Evolutionary conservation across 2,888 invertebrate species (phyloP).

Genomic region (Steromphala cineraria): DNA sequence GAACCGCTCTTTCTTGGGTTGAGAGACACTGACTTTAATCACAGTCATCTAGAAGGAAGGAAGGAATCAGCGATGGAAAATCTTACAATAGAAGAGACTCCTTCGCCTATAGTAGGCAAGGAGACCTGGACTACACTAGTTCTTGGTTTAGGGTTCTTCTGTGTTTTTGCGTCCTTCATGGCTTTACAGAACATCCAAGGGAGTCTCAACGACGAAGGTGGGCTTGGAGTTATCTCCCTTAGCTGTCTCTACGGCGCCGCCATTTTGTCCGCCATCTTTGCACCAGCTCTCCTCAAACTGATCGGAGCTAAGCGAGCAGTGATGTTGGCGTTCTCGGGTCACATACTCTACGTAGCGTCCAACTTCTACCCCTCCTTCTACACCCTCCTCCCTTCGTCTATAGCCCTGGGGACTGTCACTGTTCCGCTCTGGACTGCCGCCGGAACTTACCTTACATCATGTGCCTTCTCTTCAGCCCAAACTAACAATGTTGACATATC

Average conservation of each 20-base stretch:
- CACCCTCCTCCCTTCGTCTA: constrained; percentile 64
- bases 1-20: too few relatives aligned
- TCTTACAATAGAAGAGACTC: background rate
- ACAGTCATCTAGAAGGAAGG: too few relatives aligned
- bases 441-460: constrained; percentile 55
- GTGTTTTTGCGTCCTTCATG: background rate
- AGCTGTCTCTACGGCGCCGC: constrained; percentile 57
- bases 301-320: constrained; percentile 27
- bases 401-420: constrained; percentile 62
- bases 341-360: constrained; percentile 58
- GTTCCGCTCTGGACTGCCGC: constrained; percentile 70
- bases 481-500: background rate
- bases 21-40: too few relatives aligned
- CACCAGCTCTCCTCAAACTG: background rate
- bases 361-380: constrained; percentile 65
- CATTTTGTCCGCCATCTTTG: background rate
- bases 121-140: background rate
- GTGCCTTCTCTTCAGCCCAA: background rate
- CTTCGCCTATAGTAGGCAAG: background rate
- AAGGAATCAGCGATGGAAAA: background rate
- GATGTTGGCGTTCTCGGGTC: constrained; percentile 56
- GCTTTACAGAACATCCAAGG: constrained; percentile 68
- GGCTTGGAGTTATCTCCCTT: constrained; percentile 59
- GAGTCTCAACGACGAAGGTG: constrained; percentile 55
- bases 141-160: background rate